These are phyloP conservation scores for Ceratina australensis DNA, from an alignment of 1,140 invertebrate genomes.

Conservation along the genomic window DNA sequence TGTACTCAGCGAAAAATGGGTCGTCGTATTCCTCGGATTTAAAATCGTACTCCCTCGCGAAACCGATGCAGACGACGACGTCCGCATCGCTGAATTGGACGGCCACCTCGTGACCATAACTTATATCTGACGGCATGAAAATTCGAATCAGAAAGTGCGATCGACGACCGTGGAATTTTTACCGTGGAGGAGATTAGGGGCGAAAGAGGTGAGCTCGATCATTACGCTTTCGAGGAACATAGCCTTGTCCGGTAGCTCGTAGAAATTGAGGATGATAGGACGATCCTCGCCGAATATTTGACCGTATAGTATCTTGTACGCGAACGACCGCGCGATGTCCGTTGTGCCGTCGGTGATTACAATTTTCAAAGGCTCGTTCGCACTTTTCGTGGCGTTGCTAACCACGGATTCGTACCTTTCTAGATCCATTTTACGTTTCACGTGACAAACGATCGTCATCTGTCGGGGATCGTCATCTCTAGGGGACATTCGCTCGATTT, in stretches of 20 bases:
- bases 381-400: background rate
- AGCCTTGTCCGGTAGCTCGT: background rate
- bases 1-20: constrained; percentile 43
- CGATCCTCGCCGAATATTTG: constrained; percentile 44
- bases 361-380: constrained; percentile 18
- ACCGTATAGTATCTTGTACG: constrained; percentile 39
- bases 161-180: background rate
- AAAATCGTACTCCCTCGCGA: constrained; percentile 50
- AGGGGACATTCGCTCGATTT: too few species aligned
- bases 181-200: constrained; percentile 43
- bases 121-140: constrained; percentile 26
- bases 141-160: background rate
- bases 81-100: constrained; percentile 46
- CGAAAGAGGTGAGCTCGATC: constrained; percentile 48
- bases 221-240: constrained; percentile 41
- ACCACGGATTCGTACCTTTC: background rate
- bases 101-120: constrained; percentile 19
- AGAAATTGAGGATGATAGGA: constrained; percentile 37
- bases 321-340: constrained; percentile 33
- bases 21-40: constrained; percentile 1
- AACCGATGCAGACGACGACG: constrained; percentile 48
- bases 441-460: background rate
- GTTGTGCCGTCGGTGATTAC: constrained; percentile 48
- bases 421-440: background rate
- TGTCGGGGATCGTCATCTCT: too few species aligned